Evolutionary conservation across 2,113 vertebrate species (phyloP).

Genomic region (Forbesichthys agassizii): DNA sequence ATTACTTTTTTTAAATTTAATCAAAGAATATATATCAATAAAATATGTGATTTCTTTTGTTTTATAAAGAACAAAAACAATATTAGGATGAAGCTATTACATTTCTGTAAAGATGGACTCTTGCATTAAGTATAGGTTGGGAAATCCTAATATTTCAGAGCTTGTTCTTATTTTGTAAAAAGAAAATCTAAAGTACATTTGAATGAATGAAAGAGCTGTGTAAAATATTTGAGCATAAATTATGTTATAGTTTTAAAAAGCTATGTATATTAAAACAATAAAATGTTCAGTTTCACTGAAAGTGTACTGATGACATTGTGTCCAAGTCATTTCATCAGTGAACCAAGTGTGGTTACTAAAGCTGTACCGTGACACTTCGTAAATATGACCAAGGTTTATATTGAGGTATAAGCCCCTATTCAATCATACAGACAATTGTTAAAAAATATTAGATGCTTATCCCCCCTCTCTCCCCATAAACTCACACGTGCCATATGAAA

Average conservation of each 20-base stretch:
- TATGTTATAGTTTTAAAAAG: conserved; percentile 81
- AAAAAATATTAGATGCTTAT: no score
- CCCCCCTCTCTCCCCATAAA: background rate
- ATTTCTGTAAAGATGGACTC: conserved; percentile 74
- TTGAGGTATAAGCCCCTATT: background rate
- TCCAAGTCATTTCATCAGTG: background rate
- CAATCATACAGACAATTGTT: no score
- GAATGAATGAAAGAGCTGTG: conserved; percentile 79
- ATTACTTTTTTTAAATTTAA: conserved; percentile 74
- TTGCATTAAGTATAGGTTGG: conserved; percentile 79
- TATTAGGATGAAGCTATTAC: conserved; percentile 71
- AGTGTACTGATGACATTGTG: conserved; percentile 2
- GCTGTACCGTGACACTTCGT: background rate
- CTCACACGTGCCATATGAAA: no score
- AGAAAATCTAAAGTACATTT: conserved; percentile 76
- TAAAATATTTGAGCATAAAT: conserved; percentile 82
- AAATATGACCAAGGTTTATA: background rate
- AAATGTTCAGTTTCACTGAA: conserved; percentile 68
- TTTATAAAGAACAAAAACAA: conserved; percentile 83
- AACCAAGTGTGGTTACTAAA: no score
- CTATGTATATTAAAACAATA: conserved; percentile 81
- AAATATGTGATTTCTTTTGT: conserved; percentile 71
- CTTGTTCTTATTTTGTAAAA: conserved; percentile 95
- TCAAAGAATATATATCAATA: conserved; percentile 60
- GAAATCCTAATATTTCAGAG: conserved; percentile 85